phyloP scores from a whole-genome alignment of 2,797 vertebrate species.

The Taenioides sp. region DNA sequence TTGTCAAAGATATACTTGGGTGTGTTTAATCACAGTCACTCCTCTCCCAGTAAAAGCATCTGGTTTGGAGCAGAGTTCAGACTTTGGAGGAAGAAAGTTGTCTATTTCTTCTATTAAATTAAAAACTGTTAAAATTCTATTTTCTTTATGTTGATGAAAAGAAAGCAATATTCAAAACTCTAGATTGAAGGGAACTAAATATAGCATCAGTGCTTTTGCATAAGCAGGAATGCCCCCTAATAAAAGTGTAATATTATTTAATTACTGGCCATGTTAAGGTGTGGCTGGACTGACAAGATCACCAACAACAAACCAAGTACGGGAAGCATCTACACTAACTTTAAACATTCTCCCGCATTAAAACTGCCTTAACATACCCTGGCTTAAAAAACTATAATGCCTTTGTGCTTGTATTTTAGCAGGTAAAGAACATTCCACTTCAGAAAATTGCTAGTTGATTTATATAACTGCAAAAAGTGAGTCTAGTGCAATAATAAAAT shows the following conservation, averaged over 20 bases:
- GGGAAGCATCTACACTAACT: background rate
- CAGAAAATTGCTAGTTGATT: background rate
- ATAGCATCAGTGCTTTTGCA: background rate
- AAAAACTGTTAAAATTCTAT: too few species aligned
- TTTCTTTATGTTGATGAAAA: too few species aligned
- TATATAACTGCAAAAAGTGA: background rate
- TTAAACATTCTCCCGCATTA: background rate
- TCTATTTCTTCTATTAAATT: too few species aligned
- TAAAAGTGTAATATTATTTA: constrained; percentile 22
- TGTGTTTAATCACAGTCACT: too few species aligned
- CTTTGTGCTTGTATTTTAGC: background rate
- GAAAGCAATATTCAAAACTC: background rate
- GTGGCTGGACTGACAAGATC: constrained; percentile 22
- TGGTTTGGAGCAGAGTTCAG: too few species aligned
- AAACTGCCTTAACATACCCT: background rate
- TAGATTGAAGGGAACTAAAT: background rate
- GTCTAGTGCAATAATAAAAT: background rate
- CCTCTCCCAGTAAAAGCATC: too few species aligned
- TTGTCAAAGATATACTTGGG: too few species aligned
- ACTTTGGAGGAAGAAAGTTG: too few species aligned
- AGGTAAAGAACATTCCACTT: background rate
- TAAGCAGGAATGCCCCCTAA: constrained; percentile 12
- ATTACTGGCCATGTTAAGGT: constrained; percentile 38
- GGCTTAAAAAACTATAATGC: background rate
- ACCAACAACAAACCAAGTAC: background rate